Evolutionary conservation across 2,797 vertebrate species (phyloP), one percentile per base, ranked within the genome.

Genomic region (Anabacerthia variegaticeps): DNA sequence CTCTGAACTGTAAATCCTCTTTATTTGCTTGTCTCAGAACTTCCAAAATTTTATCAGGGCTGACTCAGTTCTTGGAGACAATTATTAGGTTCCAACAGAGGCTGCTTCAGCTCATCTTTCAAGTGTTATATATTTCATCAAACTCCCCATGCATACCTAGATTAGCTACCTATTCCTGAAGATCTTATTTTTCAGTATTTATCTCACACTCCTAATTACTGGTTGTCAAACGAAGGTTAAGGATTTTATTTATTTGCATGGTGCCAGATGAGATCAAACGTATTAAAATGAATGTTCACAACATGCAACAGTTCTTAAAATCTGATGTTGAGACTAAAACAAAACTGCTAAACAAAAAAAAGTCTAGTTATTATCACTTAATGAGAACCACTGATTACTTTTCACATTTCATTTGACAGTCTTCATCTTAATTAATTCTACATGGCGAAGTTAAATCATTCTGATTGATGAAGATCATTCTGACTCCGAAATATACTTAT

Each of bases 341-440:
- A 91, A 89, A 89, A 85, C 46, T 22, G 75, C 72, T 89, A 87
- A 87, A 83, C 61, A 59, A 85, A 88, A 93, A 92, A 86, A 34
- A 23, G 41, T 51, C 74, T 81, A 67, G 34, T 67, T 89, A 93
- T 93, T 94, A 93, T 66, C 76, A 92, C 78, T 80, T 93, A 88
- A 93, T 80, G 78, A 96, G 92, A 96, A 92, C 71, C 66, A 78
- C 92, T 75, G 91, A 97, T 96, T 94, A 92, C 92, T 92, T 96
- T 89, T 92, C n/a, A 89, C 54, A 48, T 95, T 91, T 90, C 76
- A 58, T 86, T 91, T 90, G 92, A 94, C 82, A 95, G 79, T 71
- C 46, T 94, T 92, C 62, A 48, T 68, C 58, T 73, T 95, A 92
- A 96, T 95, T 94, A 96, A 86, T 85, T 93, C 83, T 65, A 66